Conservation (phyloP, 2,113 vertebrate species). For the Brachypodius melanocephalos region DNA sequence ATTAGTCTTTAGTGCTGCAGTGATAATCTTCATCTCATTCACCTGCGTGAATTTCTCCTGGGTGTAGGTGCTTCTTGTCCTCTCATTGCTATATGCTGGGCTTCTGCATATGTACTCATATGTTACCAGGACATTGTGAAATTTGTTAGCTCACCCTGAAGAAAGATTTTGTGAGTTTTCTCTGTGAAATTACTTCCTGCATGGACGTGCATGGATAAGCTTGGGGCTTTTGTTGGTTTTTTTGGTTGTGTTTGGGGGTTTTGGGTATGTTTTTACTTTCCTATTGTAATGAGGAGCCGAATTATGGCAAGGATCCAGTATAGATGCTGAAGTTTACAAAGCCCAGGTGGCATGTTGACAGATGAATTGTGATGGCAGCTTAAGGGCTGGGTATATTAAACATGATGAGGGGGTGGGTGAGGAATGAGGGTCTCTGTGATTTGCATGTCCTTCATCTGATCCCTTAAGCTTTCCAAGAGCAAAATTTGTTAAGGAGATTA, state of each 20-base stretch:
- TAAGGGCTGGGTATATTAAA: conserved; percentile 20
- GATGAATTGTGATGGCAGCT: conserved; percentile 14
- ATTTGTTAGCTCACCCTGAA: background rate
- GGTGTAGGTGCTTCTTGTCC: background rate
- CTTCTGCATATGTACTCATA: background rate
- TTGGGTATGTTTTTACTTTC: background rate
- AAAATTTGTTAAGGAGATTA: conserved; percentile 39
- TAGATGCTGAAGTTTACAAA: background rate
- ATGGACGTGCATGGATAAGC: fast-evolving
- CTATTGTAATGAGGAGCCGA: background rate
- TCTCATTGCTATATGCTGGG: background rate
- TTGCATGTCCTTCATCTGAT: conserved; percentile 17
- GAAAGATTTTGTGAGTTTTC: background rate
- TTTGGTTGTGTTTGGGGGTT: background rate
- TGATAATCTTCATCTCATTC: background rate
- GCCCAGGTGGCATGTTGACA: background rate
- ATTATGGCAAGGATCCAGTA: background rate
- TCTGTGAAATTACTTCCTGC: background rate
- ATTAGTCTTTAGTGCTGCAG: background rate
- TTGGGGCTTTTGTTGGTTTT: background rate
- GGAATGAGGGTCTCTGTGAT: background rate
- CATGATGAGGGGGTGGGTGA: background rate
- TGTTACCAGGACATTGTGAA: background rate
- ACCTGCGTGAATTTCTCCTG: background rate
- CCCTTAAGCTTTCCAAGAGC: conserved; percentile 8